Percentiles rank a stretch among this genome's conserved stretches.
Conservation (phyloP, 2,113 vertebrate genomes). For the Mus pahari region DNA sequence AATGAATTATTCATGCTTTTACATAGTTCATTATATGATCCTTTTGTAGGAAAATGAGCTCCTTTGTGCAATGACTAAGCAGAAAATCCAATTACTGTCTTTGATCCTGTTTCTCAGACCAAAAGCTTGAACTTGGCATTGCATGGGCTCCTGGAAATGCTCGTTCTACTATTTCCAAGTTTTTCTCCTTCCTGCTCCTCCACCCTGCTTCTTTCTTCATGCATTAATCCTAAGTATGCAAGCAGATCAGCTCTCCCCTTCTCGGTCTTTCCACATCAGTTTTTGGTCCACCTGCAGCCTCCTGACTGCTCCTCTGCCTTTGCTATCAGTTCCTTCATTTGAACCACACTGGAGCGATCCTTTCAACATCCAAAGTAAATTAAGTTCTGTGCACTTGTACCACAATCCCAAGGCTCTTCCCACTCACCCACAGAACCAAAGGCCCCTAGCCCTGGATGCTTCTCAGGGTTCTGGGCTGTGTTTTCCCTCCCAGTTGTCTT, state of each 20-base stretch:
- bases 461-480: background rate
- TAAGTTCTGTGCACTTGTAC: background rate
- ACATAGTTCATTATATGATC: background rate
- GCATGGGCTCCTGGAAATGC: background rate
- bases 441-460: fast-evolving
- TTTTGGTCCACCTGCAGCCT: background rate
- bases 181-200: background rate
- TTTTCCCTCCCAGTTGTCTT: background rate
- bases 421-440: background rate
- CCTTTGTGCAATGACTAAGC: background rate
- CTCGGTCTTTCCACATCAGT: background rate
- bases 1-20: constrained; percentile 9
- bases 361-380: background rate
- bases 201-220: background rate
- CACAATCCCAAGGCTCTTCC: background rate
- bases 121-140: background rate
- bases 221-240: background rate
- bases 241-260: background rate
- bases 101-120: background rate
- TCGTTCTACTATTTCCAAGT: background rate
- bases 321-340: background rate
- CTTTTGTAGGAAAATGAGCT: background rate
- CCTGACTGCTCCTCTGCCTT: background rate
- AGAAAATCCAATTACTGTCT: background rate
- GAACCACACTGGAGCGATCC: background rate